These are phyloP conservation scores for Mylabris sibirica DNA, from an alignment of 2,888 invertebrate species.

Conservation along the genomic window DNA sequence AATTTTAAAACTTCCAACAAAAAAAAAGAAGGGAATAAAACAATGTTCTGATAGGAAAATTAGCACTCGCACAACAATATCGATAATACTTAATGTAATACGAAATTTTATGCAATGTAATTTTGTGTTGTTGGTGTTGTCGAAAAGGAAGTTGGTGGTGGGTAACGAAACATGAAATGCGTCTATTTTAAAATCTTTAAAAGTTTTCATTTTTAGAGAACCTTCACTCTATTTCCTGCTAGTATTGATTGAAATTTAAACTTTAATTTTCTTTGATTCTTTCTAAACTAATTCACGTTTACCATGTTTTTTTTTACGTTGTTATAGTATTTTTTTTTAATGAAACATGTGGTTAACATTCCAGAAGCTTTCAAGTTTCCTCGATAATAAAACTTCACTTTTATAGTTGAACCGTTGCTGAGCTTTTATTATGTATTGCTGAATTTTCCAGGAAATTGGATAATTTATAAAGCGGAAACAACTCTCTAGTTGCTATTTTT, in stretches of 20 bases:
- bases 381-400: slow-evolving; percentile 15
- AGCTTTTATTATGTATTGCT: slow-evolving; percentile 32
- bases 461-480: slow-evolving; percentile 34
- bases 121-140: slow-evolving; percentile 30
- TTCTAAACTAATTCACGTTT: not conserved
- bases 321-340: not conserved
- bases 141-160: slow-evolving; percentile 24
- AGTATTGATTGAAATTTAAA: slow-evolving; percentile 13
- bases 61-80: slow-evolving; percentile 39
- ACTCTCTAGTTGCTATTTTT: slow-evolving; percentile 29
- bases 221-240: not conserved
- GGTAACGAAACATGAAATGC: slow-evolving; percentile 14
- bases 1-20: slow-evolving; percentile 29
- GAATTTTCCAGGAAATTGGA: slow-evolving; percentile 36
- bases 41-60: slow-evolving; percentile 42
- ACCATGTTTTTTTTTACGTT: not conserved
- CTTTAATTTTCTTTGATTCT: slow-evolving; percentile 18
- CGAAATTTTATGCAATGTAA: slow-evolving; percentile 35
- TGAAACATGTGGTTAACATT: slow-evolving; percentile 13
- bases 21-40: slow-evolving; percentile 25
- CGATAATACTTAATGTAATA: slow-evolving; percentile 39
- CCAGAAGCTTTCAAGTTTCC: slow-evolving; percentile 23
- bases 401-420: slow-evolving; percentile 19
- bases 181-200: slow-evolving; percentile 6
- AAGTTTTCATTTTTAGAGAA: slow-evolving; percentile 13